Percentiles rank a stretch among this genome's conserved stretches.
Evolutionary conservation across 2,888 invertebrate species (phyloP).

Genomic region (Gymnocheta viridis): DNA sequence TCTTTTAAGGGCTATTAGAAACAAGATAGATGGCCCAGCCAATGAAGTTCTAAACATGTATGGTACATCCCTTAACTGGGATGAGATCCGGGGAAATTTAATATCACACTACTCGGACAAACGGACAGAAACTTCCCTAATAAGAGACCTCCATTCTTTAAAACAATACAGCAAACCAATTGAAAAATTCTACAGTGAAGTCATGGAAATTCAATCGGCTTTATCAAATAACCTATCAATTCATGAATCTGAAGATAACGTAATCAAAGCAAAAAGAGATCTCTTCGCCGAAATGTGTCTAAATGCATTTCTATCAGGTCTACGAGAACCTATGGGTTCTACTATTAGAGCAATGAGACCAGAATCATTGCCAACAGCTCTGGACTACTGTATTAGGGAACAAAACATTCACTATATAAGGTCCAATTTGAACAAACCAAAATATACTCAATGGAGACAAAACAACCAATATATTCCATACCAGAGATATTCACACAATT

Average conservation of each 20-base stretch:
- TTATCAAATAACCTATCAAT: conserved; percentile 19
- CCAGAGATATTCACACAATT: conserved; percentile 12
- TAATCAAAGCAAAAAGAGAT: conserved; percentile 24
- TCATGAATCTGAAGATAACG: conserved; percentile 12
- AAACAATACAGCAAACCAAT: too few relatives aligned
- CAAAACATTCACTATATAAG: conserved; percentile 64
- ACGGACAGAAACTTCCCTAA: too few relatives aligned
- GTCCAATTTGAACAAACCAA: conserved; percentile 17
- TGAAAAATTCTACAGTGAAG: conserved; percentile 37
- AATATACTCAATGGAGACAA: conserved; percentile 10
- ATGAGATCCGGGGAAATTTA: conserved; percentile 62
- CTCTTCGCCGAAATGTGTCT: too few relatives aligned
- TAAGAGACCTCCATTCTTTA: too few relatives aligned
- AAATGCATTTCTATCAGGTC: conserved; percentile 68
- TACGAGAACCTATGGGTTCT: conserved; percentile 71
- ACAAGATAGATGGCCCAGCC: conserved; percentile 21
- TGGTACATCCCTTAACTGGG: conserved; percentile 21
- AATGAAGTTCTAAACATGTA: neutral
- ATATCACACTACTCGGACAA: conserved; percentile 68
- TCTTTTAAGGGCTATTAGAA: neutral
- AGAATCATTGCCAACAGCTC: conserved; percentile 57
- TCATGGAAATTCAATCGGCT: conserved; percentile 33
- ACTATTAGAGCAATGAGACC: too few relatives aligned
- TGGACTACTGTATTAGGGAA: conserved; percentile 69
- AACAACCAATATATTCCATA: conserved; percentile 6